Percentiles rank a stretch among this genome's conserved stretches.
Conservation (phyloP, 1,140 invertebrate species). For the Metopolophium dirhodum region DNA sequence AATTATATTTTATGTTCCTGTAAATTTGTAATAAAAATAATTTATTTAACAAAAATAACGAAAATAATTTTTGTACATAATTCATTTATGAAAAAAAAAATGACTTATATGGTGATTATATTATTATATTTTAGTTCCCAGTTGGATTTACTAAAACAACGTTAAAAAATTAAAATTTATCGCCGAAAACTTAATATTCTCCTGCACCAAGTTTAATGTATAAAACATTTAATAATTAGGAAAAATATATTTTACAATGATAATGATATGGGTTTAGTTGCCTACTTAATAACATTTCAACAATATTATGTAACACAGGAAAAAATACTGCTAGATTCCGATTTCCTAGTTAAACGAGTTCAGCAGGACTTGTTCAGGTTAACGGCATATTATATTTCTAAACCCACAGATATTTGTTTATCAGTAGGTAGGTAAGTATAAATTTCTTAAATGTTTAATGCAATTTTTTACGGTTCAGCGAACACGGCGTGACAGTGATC, state of each 20-base stretch:
- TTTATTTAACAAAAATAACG: conserved; percentile 31
- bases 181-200: not conserved
- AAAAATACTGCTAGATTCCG: not conserved
- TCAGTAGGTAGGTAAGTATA: not conserved
- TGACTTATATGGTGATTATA: conserved; percentile 7
- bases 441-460: conserved; percentile 17
- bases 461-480: conserved; percentile 28
- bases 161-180: conserved; percentile 27
- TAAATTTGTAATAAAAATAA: conserved; percentile 30
- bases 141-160: not conserved
- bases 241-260: not conserved
- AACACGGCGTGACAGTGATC: conserved; percentile 38
- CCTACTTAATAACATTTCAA: not conserved
- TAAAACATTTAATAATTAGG: not conserved
- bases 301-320: not conserved
- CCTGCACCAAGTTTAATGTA: not conserved
- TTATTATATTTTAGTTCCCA: conserved; percentile 24
- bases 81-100: conserved; percentile 20
- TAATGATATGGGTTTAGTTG: not conserved
- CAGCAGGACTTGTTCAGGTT: not conserved
- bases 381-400: not conserved
- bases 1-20: not conserved
- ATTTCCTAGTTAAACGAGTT: not conserved
- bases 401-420: conserved; percentile 21
- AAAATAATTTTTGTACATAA: not conserved